Conservation (phyloP, 2,888 invertebrate genomes). For the Nymphalis polychloros region DNA sequence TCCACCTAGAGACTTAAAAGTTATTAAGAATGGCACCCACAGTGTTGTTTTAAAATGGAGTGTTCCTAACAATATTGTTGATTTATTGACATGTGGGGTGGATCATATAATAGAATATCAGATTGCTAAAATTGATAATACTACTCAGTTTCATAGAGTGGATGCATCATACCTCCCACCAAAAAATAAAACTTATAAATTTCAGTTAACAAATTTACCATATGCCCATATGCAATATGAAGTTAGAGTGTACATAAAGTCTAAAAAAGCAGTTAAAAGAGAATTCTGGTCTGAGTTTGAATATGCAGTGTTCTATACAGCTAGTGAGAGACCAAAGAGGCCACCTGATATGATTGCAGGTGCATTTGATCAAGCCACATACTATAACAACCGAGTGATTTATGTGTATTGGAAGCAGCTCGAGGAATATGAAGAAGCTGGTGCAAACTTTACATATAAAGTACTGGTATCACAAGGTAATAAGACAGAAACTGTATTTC, state of each 20-base stretch:
- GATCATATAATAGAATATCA: slow-evolving; percentile 75
- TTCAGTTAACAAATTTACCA: slow-evolving; percentile 79
- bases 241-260: slow-evolving; percentile 85
- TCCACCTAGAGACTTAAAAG: slow-evolving; percentile 55
- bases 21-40: slow-evolving; percentile 57
- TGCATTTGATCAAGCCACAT: slow-evolving; percentile 85
- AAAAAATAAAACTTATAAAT: slow-evolving; percentile 63
- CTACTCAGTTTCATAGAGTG: slow-evolving; percentile 67
- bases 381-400: slow-evolving; percentile 80
- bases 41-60: slow-evolving; percentile 67
- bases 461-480: slow-evolving; percentile 69
- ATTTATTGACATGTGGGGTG: slow-evolving; percentile 61
- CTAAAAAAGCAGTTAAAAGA: slow-evolving; percentile 74
- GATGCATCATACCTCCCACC: slow-evolving; percentile 57
- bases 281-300: slow-evolving; percentile 88
- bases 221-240: slow-evolving; percentile 87
- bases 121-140: slow-evolving; percentile 73
- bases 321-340: slow-evolving; percentile 80
- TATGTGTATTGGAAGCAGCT: slow-evolving; percentile 91
- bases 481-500: slow-evolving; percentile 60
- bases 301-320: slow-evolving; percentile 83
- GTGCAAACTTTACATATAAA: slow-evolving; percentile 87
- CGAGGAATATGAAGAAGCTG: slow-evolving; percentile 85
- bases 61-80: slow-evolving; percentile 62
- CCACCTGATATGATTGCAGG: slow-evolving; percentile 88